Percentiles rank a stretch among this genome's conserved stretches.
These are phyloP conservation scores for Terebella lapidaria DNA, from an alignment of 2,888 invertebrate species.

Conservation along the genomic window DNA sequence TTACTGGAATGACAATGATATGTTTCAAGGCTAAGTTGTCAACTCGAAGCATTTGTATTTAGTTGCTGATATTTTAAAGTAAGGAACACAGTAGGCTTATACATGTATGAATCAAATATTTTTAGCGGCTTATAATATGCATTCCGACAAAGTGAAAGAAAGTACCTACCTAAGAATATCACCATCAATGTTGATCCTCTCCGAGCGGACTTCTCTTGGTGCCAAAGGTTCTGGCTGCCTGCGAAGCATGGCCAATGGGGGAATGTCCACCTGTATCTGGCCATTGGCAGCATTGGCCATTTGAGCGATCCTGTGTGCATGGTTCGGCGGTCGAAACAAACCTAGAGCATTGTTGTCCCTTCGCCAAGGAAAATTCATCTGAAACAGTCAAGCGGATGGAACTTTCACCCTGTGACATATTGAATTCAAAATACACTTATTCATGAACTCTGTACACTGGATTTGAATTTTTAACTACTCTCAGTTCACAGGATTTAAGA, in stretches of 20 bases:
- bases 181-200: neutral
- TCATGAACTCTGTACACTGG: no score
- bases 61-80: neutral
- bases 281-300: neutral
- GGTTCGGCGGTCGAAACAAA: neutral
- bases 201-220: neutral
- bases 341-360: no score
- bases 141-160: neutral
- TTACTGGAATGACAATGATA: neutral
- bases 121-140: no score
- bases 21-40: neutral
- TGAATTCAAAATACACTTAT: no score
- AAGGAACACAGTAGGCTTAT: no score
- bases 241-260: neutral
- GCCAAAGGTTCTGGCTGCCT: neutral
- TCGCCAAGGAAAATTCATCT: neutral
- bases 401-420: no score
- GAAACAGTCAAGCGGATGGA: no score
- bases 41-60: neutral
- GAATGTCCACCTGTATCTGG: neutral
- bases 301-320: neutral
- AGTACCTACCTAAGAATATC: neutral
- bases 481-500: no score
- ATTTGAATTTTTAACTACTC: no score
- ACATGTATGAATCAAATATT: neutral